phyloP scores from a whole-genome alignment of 2,888 invertebrate genomes.

The Morinoia aosen region DNA sequence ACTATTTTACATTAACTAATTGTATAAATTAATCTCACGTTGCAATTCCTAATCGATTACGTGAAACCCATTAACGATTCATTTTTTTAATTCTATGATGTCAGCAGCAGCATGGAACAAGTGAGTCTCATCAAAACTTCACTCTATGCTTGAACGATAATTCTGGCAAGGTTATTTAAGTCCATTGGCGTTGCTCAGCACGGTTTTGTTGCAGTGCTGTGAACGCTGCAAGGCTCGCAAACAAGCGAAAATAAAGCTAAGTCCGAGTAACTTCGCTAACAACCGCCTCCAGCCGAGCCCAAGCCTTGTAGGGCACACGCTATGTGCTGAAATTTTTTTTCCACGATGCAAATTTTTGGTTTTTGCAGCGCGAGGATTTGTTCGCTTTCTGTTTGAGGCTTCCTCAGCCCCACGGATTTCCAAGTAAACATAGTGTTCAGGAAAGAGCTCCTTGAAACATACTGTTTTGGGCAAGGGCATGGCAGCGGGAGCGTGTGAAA shows the following conservation, averaged over 20 bases:
- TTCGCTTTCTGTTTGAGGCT: conserved; percentile 2
- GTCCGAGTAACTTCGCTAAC: not conserved
- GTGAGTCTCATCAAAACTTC: not conserved
- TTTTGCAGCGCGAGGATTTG: not conserved
- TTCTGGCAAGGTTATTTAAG: not conserved
- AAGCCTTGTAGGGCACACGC: not conserved
- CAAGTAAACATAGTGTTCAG: conserved; percentile 39
- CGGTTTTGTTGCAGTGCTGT: not conserved
- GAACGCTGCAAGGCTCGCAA: not conserved
- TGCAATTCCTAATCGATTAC: not conserved
- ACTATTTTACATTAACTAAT: not conserved
- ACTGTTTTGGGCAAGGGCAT: not conserved
- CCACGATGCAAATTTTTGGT: conserved; percentile 9
- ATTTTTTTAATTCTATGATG: not conserved
- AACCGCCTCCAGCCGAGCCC: not conserved
- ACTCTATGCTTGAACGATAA: not conserved
- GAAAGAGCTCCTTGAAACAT: conserved; percentile 1
- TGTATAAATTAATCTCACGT: not conserved
- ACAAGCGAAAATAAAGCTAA: not conserved
- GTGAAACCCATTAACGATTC: not conserved
- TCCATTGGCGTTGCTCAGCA: not conserved
- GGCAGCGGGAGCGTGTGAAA: conserved; percentile 43
- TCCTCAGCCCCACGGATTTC: not conserved
- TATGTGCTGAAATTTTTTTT: not conserved
- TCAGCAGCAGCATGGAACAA: not conserved